Percentiles rank a stretch among this genome's conserved stretches.
Conservation (phyloP, 2,113 vertebrate species). For the Noturus placidus region DNA sequence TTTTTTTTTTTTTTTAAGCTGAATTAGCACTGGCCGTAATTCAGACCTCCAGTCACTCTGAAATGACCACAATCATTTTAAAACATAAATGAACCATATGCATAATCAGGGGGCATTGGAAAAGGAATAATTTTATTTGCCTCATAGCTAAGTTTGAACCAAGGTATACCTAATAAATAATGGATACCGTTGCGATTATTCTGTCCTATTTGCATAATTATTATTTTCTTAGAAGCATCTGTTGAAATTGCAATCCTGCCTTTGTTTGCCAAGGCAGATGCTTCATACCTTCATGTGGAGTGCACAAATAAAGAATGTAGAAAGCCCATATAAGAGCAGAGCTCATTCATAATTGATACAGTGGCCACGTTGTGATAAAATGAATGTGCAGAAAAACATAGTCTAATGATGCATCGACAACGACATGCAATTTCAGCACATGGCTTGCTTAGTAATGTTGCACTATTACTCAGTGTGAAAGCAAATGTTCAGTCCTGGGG, state of each 20-base stretch:
- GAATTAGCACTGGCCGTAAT: constrained; percentile 74
- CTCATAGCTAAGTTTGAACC: constrained; percentile 72
- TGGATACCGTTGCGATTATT: constrained; percentile 77
- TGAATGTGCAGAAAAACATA: constrained; percentile 10
- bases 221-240: constrained; percentile 71
- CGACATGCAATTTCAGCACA: not conserved
- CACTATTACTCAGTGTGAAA: constrained; percentile 34
- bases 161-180: constrained; percentile 78
- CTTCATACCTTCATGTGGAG: constrained; percentile 61
- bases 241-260: constrained; percentile 66
- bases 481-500: not conserved
- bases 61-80: constrained; percentile 72
- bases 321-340: constrained; percentile 60
- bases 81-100: constrained; percentile 75
- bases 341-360: constrained; percentile 70
- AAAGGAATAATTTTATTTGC: constrained; percentile 71
- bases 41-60: constrained; percentile 71
- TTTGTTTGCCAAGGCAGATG: constrained; percentile 60
- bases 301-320: constrained; percentile 58
- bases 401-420: constrained; percentile 24
- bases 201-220: constrained; percentile 78
- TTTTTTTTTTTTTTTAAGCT: constrained; percentile 44
- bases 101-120: constrained; percentile 71
- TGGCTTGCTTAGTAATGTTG: not conserved
- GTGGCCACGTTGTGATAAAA: constrained; percentile 60